phyloP scores from a whole-genome alignment of 2,113 vertebrate genomes.

The Labeo rohita region DNA sequence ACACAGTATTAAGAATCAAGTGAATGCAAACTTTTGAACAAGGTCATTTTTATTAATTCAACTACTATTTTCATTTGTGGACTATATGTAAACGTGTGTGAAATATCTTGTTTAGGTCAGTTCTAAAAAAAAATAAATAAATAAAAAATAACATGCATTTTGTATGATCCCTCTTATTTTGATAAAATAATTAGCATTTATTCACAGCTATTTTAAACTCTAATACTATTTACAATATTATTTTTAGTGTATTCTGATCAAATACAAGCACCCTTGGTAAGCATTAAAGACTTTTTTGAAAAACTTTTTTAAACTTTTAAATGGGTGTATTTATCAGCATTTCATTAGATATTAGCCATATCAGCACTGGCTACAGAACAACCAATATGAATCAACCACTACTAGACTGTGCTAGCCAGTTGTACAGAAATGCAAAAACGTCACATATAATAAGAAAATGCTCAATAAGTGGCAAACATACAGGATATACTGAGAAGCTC shows the following conservation, averaged over 20 bases:
- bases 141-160: no score
- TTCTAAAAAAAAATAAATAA: no score
- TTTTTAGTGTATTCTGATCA: not conserved
- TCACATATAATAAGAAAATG: not conserved
- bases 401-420: not conserved
- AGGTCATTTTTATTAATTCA: no score
- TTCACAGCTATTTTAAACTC: not conserved
- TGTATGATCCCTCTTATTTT: no score
- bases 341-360: not conserved
- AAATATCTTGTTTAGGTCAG: no score
- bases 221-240: not conserved
- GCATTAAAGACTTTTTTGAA: not conserved
- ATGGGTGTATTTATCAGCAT: not conserved
- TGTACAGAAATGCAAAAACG: not conserved
- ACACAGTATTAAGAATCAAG: no score
- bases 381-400: not conserved
- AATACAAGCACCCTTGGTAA: not conserved
- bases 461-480: not conserved
- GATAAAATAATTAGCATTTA: no score
- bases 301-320: not conserved
- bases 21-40: no score
- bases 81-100: no score
- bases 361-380: not conserved
- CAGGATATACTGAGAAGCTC: not conserved
- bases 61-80: no score